Base-by-base conservation (phyloP, 2,888 invertebrate species). In the Meta bourneti region DNA sequence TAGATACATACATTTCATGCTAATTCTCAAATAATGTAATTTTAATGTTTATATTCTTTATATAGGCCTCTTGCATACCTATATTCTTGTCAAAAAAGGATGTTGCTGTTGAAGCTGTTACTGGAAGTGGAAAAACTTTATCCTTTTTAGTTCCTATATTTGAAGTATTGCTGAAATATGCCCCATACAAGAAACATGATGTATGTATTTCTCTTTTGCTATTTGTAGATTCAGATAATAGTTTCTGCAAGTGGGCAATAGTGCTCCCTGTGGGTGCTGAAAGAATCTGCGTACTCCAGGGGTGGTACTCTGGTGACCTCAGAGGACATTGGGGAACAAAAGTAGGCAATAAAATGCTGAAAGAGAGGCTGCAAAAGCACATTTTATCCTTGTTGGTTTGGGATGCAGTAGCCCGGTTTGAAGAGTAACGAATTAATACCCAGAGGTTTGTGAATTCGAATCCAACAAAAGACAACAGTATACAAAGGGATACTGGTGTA, bases 41-140 rank as follows among this genome's bases (percentile, higher is more conserved):
- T 34, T 7, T 52, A 8, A 49, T 16, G 13, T 16, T 11, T 20
- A 16, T 74, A 19, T 74, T 77, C 77, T 83, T 54, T 54, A 93
- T 93, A 19, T 94, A 98, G 96, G 97, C 97, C 6, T 98, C 98
- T 0, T 97, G 97, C 87, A 98, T 99, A 94, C 98, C 98, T 0
- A 95, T 98, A 86, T 96, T 99, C 84, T 95, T 99, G 85, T 96
- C 96, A 9, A 97, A 98, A 94, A 99, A 99, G 95, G 99, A 99
- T 96, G 98, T 99, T 16, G 98, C 98, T 0, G 99, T 98, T 0
- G 99, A 99, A 95, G 99, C 99, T 6, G 98, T 99, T 0, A 99
- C 99, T 0, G 99, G 99, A 6, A 99, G 99, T 93, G 99, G 99
- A 0, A 99, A 99, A 95, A 99, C 99, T 0, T 95, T 99, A 71